A percentile compares a stretch with the other conserved stretches of the same genome.
These are phyloP conservation scores for Melanostoma scalare DNA, from an alignment of 2,888 invertebrate species.

Conservation along the genomic window DNA sequence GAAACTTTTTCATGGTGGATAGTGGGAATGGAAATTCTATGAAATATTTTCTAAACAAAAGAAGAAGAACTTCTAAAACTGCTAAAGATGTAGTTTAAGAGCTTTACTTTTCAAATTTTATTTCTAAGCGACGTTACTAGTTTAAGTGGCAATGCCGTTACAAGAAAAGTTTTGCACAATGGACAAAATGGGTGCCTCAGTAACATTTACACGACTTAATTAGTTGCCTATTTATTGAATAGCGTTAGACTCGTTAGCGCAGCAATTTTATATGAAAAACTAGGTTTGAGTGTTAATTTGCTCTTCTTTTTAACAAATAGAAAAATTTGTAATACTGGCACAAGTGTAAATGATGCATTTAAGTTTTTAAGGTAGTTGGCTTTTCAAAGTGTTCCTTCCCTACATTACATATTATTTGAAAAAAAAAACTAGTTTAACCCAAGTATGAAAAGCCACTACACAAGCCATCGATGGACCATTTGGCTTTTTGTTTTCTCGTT, in stretches of 20 bases:
- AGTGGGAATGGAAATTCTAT: slow-evolving; percentile 8
- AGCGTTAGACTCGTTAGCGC: too few relatives aligned
- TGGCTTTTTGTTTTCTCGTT: too few relatives aligned
- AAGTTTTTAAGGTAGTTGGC: neutral
- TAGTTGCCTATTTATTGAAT: neutral
- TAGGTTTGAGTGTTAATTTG: neutral
- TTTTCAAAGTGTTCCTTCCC: neutral
- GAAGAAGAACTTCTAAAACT: slow-evolving; percentile 16
- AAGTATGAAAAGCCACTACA: too few relatives aligned
- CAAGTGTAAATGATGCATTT: too few relatives aligned
- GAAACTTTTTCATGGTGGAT: neutral
- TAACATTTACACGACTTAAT: neutral
- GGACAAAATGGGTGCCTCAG: neutral
- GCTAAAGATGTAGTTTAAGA: neutral
- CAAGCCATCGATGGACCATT: too few relatives aligned
- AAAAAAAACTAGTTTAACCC: too few relatives aligned
- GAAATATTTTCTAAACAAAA: slow-evolving; percentile 3
- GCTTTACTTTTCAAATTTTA: neutral
- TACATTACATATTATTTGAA: too few relatives aligned
- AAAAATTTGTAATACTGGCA: neutral
- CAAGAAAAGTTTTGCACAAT: neutral
- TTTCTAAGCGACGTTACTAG: neutral
- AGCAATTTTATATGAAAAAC: neutral
- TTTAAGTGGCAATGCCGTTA: slow-evolving; percentile 17
- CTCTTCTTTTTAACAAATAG: neutral